Conservation (phyloP, 2,888 invertebrate species). For the Sinohyriopsis cumingii region DNA sequence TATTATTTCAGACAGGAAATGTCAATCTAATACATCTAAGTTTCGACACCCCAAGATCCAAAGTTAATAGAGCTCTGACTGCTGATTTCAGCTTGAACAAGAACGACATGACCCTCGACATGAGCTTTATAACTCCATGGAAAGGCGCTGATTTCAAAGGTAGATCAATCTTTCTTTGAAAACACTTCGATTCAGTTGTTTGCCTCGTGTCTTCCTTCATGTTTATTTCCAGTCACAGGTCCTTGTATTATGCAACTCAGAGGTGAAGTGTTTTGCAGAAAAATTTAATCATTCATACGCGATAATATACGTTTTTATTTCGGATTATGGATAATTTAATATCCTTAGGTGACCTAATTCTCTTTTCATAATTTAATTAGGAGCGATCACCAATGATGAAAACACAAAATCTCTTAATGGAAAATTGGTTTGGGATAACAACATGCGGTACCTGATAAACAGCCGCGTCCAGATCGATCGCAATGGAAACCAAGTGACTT, state of each 20-base stretch:
- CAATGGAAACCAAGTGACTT: slow-evolving; percentile 34
- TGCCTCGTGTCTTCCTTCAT: not conserved
- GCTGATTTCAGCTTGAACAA: slow-evolving; percentile 62
- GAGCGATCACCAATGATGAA: slow-evolving; percentile 22
- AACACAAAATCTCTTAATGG: slow-evolving; percentile 30
- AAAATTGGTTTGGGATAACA: slow-evolving; percentile 29
- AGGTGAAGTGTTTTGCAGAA: too few species aligned
- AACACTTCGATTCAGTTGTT: not conserved
- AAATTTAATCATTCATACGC: too few species aligned
- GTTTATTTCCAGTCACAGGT: too few species aligned
- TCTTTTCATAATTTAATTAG: slow-evolving; percentile 8
- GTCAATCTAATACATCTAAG: slow-evolving; percentile 59
- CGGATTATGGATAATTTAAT: too few species aligned
- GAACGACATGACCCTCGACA: slow-evolving; percentile 45
- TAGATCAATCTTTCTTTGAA: slow-evolving; percentile 6
- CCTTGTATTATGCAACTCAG: too few species aligned
- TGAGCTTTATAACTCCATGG: slow-evolving; percentile 64
- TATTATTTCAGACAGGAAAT: slow-evolving; percentile 38
- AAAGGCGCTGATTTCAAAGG: slow-evolving; percentile 56
- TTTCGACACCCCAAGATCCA: slow-evolving; percentile 89
- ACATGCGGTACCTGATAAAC: slow-evolving; percentile 27
- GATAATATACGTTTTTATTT: too few species aligned
- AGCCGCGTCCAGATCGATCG: slow-evolving; percentile 23
- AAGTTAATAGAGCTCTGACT: slow-evolving; percentile 78
- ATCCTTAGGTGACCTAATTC: too few species aligned